These are phyloP conservation scores for Gobius niger DNA, from an alignment of 2,113 vertebrate genomes.

Conservation along the genomic window DNA sequence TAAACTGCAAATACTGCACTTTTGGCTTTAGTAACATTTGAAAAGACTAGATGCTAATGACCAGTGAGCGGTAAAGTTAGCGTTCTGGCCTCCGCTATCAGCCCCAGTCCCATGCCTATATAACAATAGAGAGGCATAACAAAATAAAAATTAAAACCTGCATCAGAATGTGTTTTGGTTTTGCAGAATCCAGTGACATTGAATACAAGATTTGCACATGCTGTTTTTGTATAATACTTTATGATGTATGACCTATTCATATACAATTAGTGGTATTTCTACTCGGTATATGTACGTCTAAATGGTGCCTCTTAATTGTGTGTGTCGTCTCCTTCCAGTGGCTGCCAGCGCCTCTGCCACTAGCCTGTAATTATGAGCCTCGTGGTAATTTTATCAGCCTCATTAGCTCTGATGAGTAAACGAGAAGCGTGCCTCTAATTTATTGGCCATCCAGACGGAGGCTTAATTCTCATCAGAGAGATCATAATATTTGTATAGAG, in stretches of 20 bases:
- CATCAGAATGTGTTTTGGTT: too few species aligned
- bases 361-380: conserved; percentile 85
- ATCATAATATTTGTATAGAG: conserved; percentile 83
- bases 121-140: too few species aligned
- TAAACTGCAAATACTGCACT: too few species aligned
- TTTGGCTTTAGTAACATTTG: too few species aligned
- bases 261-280: conserved; percentile 40
- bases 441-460: conserved; percentile 82
- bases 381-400: conserved; percentile 86
- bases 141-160: too few species aligned
- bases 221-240: conserved; percentile 19
- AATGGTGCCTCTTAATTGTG: conserved; percentile 43
- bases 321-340: conserved; percentile 59
- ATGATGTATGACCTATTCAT: conserved; percentile 34
- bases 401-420: conserved; percentile 85
- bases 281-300: conserved; percentile 38
- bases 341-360: conserved; percentile 77
- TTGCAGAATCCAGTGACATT: too few species aligned
- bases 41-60: too few species aligned
- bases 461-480: conserved; percentile 79
- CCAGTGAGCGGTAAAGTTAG: too few species aligned
- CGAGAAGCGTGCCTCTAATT: conserved; percentile 83
- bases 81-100: too few species aligned
- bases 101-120: too few species aligned
- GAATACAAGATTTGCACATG: conserved; percentile 7